Evolutionary conservation across 2,113 vertebrate genomes (phyloP).

Genomic region (Calypte anna): DNA sequence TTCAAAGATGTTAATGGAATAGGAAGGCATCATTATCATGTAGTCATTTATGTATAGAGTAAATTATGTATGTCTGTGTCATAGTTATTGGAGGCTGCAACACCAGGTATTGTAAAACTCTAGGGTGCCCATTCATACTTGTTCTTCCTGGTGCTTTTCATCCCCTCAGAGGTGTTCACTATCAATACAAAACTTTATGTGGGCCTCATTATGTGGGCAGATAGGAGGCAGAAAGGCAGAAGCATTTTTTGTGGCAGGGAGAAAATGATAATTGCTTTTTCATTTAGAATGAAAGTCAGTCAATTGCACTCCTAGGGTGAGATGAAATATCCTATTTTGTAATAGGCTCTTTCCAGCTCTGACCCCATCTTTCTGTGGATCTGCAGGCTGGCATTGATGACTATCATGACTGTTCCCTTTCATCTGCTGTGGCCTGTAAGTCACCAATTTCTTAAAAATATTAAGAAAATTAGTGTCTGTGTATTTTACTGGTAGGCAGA

Average conservation of each 20-base stretch:
- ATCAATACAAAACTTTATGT: not conserved
- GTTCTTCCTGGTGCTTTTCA: not conserved
- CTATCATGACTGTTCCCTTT: not conserved
- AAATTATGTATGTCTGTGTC: not conserved
- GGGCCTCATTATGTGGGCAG: not conserved
- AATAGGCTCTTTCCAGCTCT: not conserved
- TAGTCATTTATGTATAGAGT: not conserved
- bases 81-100: not conserved
- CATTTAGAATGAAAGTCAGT: not conserved
- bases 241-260: not conserved
- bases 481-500: not conserved
- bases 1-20: not conserved
- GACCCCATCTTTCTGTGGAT: not conserved
- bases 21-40: not conserved
- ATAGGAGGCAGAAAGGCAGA: not conserved
- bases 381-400: not conserved
- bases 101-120: not conserved
- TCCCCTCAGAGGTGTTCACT: not conserved
- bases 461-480: not conserved
- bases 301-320: not conserved
- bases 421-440: not conserved
- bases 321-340: not conserved
- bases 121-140: not conserved
- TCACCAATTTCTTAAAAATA: not conserved
- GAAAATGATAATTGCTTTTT: constrained; percentile 1